These are phyloP conservation scores for Caenorhabditis imperialis DNA, from an alignment of 2,888 invertebrate species.

Conservation along the genomic window DNA sequence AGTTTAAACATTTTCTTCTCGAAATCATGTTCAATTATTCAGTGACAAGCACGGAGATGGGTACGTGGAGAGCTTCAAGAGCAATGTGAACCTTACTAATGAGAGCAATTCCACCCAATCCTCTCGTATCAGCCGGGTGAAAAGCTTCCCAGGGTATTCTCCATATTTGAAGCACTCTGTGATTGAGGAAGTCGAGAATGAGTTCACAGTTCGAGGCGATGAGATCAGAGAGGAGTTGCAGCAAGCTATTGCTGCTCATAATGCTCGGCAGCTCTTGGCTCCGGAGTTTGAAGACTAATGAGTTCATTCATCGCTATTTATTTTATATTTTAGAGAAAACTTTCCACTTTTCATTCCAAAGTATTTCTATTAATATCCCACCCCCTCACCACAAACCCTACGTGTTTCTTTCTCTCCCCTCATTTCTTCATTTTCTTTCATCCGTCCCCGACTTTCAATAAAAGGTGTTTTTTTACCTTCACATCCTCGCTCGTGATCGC, in stretches of 20 bases:
- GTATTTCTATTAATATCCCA: too few species aligned
- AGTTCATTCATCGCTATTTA: not conserved
- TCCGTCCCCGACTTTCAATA: not conserved
- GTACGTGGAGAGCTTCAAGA: slow-evolving; percentile 48
- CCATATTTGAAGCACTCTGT: slow-evolving; percentile 46
- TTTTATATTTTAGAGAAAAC: slow-evolving; percentile 5
- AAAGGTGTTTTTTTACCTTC: slow-evolving; percentile 79
- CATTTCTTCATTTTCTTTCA: not conserved
- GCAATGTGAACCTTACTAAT: slow-evolving; percentile 17
- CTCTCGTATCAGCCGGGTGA: slow-evolving; percentile 21
- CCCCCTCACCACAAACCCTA: too few species aligned
- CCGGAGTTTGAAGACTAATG: not conserved
- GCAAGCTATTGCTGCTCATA: slow-evolving; percentile 40
- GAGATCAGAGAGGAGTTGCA: slow-evolving; percentile 45
- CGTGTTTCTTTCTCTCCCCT: not conserved
- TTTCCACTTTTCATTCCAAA: too few species aligned
- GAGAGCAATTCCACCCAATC: slow-evolving; percentile 33
- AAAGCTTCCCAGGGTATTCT: slow-evolving; percentile 41
- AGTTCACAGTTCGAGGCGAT: slow-evolving; percentile 51
- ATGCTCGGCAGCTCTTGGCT: slow-evolving; percentile 17
- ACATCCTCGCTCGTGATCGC: slow-evolving; percentile 77
- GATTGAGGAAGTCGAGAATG: slow-evolving; percentile 52
- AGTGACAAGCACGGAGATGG: slow-evolving; percentile 51
- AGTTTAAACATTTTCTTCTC: not conserved
- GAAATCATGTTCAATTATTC: not conserved